Percentiles rank a stretch among this genome's conserved stretches.
phyloP scores from a whole-genome alignment of 2,113 vertebrate genomes.

The Tragelaphus buxtoni region DNA sequence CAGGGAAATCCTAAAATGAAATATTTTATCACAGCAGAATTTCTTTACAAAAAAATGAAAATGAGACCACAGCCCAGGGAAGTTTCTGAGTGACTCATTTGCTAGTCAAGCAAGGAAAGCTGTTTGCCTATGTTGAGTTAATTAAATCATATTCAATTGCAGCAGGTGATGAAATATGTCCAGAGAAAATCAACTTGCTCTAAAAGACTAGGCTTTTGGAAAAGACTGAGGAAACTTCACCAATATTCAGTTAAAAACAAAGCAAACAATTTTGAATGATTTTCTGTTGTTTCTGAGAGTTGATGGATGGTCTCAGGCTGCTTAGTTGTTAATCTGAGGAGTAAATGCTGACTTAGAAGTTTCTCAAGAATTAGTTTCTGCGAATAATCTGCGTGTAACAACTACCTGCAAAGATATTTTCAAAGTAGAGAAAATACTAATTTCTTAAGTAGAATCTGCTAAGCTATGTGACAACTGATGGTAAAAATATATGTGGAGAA shows the following conservation, averaged over 20 bases:
- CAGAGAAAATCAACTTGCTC: background rate
- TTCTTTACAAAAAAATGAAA: background rate
- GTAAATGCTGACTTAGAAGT: background rate
- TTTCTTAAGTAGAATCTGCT: background rate
- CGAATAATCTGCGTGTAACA: background rate
- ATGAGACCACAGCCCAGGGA: background rate
- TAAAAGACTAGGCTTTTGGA: background rate
- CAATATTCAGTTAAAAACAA: background rate
- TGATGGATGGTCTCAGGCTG: background rate
- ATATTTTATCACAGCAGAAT: background rate
- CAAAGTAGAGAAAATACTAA: background rate
- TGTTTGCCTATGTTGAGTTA: background rate
- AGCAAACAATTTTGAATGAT: background rate
- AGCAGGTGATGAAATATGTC: background rate
- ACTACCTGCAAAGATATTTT: background rate
- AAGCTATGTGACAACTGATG: background rate
- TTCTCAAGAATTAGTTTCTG: background rate
- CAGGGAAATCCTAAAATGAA: background rate
- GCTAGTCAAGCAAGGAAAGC: background rate
- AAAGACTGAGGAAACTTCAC: background rate
- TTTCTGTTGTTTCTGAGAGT: background rate
- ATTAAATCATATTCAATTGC: background rate
- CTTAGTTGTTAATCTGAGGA: background rate
- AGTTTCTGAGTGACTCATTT: background rate
- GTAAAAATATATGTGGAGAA: background rate